These are phyloP conservation scores for Drosophila baimaii DNA, from an alignment of 1,140 invertebrate genomes.

Conservation along the genomic window DNA sequence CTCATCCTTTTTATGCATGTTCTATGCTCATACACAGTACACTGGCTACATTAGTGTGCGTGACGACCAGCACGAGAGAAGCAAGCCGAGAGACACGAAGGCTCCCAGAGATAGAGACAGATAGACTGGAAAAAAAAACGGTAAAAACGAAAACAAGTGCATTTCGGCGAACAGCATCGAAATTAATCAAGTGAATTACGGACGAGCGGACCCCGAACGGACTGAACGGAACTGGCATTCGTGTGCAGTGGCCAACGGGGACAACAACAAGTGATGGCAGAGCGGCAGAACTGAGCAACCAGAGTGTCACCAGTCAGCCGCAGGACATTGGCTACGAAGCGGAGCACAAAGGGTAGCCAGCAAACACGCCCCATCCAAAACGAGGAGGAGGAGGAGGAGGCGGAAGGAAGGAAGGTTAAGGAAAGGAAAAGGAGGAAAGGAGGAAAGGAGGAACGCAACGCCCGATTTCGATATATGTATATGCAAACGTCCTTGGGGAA, in stretches of 20 bases:
- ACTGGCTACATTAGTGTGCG: neutral
- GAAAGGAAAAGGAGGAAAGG: neutral
- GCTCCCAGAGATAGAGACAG: slow-evolving; percentile 2
- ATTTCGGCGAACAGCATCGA: slow-evolving; percentile 19
- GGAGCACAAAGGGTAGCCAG: slow-evolving; percentile 20
- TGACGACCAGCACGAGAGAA: slow-evolving; percentile 9
- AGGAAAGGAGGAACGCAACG: slow-evolving; percentile 3
- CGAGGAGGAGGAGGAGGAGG: neutral
- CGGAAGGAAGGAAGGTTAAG: too few species aligned
- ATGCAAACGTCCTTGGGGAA: slow-evolving; percentile 47
- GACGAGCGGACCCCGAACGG: neutral
- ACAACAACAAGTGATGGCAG: slow-evolving; percentile 42
- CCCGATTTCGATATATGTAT: slow-evolving; percentile 14
- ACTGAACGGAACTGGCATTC: slow-evolving; percentile 9
- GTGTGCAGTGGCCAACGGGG: slow-evolving; percentile 20
- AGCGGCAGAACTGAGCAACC: slow-evolving; percentile 18
- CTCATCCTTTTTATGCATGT: slow-evolving; percentile 6
- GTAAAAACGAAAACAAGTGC: slow-evolving; percentile 27
- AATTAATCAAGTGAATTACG: slow-evolving; percentile 44
- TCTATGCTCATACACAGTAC: neutral
- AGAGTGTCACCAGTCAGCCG: slow-evolving; percentile 8
- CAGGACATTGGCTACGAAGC: slow-evolving; percentile 25
- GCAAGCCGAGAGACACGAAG: slow-evolving; percentile 25
- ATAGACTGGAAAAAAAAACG: slow-evolving; percentile 11
- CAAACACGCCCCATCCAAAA: slow-evolving; percentile 22